These are phyloP conservation scores for Sinelater perroti DNA, from an alignment of 2,888 invertebrate species.

Conservation along the genomic window DNA sequence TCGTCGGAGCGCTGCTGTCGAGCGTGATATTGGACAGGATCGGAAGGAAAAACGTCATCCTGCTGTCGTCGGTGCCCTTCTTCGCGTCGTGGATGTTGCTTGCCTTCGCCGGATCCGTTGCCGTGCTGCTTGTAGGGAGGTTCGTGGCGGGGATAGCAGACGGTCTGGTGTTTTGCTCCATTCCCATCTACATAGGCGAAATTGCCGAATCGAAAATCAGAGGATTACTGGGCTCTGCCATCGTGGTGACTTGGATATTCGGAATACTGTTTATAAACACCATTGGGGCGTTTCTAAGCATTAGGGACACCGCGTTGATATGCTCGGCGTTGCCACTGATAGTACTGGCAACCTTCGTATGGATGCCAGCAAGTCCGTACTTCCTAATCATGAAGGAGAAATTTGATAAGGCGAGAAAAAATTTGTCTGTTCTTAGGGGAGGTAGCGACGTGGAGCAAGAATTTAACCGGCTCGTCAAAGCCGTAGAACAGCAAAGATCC, in stretches of 20 bases:
- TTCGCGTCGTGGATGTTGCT: conserved; percentile 71
- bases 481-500: conserved; percentile 52
- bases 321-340: conserved; percentile 67
- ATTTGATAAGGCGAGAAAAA: conserved; percentile 59
- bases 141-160: conserved; percentile 69
- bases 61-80: conserved; percentile 70
- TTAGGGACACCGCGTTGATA: conserved; percentile 63
- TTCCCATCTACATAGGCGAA: conserved; percentile 70
- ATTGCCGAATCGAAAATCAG: conserved; percentile 66
- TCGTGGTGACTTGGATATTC: conserved; percentile 65
- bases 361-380: conserved; percentile 73
- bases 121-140: conserved; percentile 64
- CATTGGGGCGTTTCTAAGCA: conserved; percentile 67
- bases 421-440: conserved; percentile 68
- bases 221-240: conserved; percentile 69
- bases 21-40: conserved; percentile 70
- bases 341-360: conserved; percentile 66
- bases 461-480: conserved; percentile 47
- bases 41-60: conserved; percentile 70
- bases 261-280: conserved; percentile 71
- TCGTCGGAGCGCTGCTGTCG: conserved; percentile 68
- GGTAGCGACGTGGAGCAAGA: conserved; percentile 62
- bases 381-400: conserved; percentile 56
- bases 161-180: conserved; percentile 57
- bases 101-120: conserved; percentile 66